Base-by-base conservation (phyloP, 2,888 invertebrate genomes). In the Dione vanillae region DNA sequence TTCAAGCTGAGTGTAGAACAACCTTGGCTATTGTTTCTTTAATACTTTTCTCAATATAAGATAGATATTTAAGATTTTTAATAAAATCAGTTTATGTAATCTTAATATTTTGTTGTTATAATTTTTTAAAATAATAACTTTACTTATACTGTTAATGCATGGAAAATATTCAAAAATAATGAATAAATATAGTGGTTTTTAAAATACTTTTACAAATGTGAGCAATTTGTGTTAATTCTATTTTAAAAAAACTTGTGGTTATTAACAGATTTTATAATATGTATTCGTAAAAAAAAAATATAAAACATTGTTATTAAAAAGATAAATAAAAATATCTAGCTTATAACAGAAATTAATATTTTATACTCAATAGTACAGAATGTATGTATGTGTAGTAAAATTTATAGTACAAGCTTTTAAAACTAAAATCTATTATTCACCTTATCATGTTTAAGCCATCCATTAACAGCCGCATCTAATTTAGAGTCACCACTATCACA, bases 381-480 rank as follows among this genome's bases (percentile, higher is more conserved):
- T n/a, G 41, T 59, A 14, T 12, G 41, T 20, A 59, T 43, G n/a
- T 58, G 7, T 19, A 58, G 19, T 58, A 40, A 58, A 12, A 16
- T 11, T 37, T 16, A 1, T 9, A 20, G 11, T 0, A 45, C 12
- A 19, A 41, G 40, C 7, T 47, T 49, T 12, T 47, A 37, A 40
- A 19, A 45, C 7, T 10, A 64, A 52, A 65, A n/a, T n/a, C 8
- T 37, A 43, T 45, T 61, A 49, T 82, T 80, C 89, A 96, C 96
- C 94, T 95, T 95, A 83, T 97, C 97, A 95, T 96, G 96, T 75
- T 91, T 85, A 6, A 97, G 83, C 97, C 97, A 98, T 78, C 95
- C 95, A 16, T 94, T 88, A 14, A 97, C 95, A 84, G 96, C 96
- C 14, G 88, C 83, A 84, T 96, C 95, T 70, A 97, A 86, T 77